Conservation (phyloP, 2,888 invertebrate genomes). For the Hipparchia sbordonii region DNA sequence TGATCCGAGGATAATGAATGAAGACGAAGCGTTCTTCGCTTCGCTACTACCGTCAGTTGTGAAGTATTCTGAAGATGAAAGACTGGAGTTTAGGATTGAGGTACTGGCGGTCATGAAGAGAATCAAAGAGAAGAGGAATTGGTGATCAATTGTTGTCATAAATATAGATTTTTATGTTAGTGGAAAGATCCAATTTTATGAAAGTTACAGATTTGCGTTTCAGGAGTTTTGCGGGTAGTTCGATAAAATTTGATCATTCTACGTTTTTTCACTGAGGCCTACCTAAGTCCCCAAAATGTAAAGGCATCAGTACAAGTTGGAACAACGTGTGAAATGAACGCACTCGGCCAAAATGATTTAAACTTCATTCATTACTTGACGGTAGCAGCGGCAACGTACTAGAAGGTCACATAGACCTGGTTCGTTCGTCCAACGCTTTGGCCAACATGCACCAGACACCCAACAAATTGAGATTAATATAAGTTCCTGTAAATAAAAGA, state of each 20-base stretch:
- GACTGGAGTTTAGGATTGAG: slow-evolving; percentile 71
- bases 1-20: slow-evolving; percentile 73
- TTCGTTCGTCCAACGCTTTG: background rate
- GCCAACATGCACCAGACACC: background rate
- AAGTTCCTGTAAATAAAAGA: slow-evolving; percentile 36
- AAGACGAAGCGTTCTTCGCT: slow-evolving; percentile 77
- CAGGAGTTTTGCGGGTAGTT: too few relatives aligned
- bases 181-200: too few relatives aligned
- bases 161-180: too few relatives aligned
- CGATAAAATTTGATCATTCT: background rate
- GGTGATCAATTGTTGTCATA: slow-evolving; percentile 39
- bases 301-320: background rate
- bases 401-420: background rate
- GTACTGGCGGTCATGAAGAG: slow-evolving; percentile 69
- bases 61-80: slow-evolving; percentile 69
- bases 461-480: background rate
- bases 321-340: background rate
- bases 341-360: too few relatives aligned
- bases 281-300: background rate
- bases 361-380: too few relatives aligned
- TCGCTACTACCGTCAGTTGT: slow-evolving; percentile 71
- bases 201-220: too few relatives aligned
- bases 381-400: background rate
- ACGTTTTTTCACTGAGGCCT: background rate
- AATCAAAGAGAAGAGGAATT: slow-evolving; percentile 62